Evolutionary conservation across 2,113 vertebrate species (phyloP), one percentile per base, ranked within the genome.

Genomic region (Cettia cetti): DNA sequence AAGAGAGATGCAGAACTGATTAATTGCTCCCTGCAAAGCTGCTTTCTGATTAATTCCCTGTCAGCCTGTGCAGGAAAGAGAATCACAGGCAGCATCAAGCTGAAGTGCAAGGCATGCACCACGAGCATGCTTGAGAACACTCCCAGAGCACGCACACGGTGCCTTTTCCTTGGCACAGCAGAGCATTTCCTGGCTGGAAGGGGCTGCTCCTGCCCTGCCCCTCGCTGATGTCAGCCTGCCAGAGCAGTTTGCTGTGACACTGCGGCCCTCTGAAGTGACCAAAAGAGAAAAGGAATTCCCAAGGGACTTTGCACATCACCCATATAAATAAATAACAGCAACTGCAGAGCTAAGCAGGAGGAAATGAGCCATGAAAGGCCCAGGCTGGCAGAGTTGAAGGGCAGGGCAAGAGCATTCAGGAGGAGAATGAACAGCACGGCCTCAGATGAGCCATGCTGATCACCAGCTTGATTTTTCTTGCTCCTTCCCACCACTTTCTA

Each of bases 381-480:
- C 82, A 56, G 79, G 82, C 91, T 95, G 87, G 90, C 90, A 93
- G 94, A 81, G 96, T 92, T 95, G 92, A 95, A 96, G 95, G 95
- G 74, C 95, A 96, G 95, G 92, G 72, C 96, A 96, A 96, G 96
- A 75, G 60, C 86, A 5, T 49, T 82, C 19, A 49, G 77, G 65
- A 86, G 75, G 49, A 86, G 78, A 92, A 68, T 1, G 10, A 90
- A 31, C 30, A 6, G 87, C 87, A 83, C 2, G 7, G 69, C 89
- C 93, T 85, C 82, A 39, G 13, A 42, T 2, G 2, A 10, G 56
- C 64, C 82, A 78, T 35, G 1, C 47, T 30, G 7, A 54, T 31
- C 84, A 37, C 70, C 70, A 76, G 37, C 49, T 72, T 90, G 28
- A 14, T 16, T 68, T 71, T 79, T 39, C 82, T 85, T 60, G 10